Conservation (phyloP, 2,888 invertebrate species). For the Phortica magna region DNA sequence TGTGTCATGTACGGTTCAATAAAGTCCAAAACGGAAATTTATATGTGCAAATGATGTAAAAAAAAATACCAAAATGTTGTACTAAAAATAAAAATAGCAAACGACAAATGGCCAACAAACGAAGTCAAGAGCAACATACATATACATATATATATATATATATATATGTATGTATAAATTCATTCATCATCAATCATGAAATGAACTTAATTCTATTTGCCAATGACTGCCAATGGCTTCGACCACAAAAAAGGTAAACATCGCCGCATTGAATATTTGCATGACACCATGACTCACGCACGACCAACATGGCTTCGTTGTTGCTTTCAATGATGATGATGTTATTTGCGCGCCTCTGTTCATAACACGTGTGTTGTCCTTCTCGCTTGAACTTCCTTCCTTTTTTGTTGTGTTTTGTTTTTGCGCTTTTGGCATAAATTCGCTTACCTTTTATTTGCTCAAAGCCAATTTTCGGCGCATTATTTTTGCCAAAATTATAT, state of each 20-base stretch:
- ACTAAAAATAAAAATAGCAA: neutral
- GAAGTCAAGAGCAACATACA: neutral
- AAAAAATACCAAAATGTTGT: neutral
- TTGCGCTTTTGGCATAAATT: neutral
- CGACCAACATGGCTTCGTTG: neutral
- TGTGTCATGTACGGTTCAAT: constrained; percentile 1
- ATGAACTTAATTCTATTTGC: constrained; percentile 20
- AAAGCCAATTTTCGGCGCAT: neutral
- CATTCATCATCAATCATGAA: constrained; percentile 25
- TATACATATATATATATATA: neutral
- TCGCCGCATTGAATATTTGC: neutral
- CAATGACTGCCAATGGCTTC: neutral
- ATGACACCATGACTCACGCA: neutral
- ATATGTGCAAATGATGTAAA: neutral
- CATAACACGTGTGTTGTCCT: neutral
- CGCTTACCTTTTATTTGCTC: neutral
- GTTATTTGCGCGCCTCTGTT: neutral
- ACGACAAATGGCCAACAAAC: neutral
- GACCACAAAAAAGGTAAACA: constrained; percentile 19
- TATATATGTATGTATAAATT: neutral
- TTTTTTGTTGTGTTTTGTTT: neutral
- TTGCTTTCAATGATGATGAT: neutral
- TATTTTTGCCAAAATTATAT: neutral
- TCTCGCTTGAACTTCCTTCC: neutral
- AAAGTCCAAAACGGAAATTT: neutral